These are phyloP conservation scores for Pteropus rufus DNA, from an alignment of 2,797 vertebrate genomes.

Conservation along the genomic window DNA sequence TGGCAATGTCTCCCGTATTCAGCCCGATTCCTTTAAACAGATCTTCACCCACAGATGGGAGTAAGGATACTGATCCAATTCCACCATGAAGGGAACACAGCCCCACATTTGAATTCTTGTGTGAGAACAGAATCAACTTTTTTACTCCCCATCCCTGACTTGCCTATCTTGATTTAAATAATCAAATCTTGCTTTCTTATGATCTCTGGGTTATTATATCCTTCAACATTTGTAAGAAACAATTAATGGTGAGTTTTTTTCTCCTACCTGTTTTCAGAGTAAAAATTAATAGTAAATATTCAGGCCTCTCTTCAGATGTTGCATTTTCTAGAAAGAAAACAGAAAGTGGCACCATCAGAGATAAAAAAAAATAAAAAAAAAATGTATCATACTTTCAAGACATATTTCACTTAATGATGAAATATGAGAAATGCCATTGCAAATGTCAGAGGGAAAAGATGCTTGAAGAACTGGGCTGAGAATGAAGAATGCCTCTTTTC, in stretches of 20 bases:
- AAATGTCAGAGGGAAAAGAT: not conserved
- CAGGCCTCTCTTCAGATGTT: constrained; percentile 4
- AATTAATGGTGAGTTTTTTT: not conserved
- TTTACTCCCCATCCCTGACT: not conserved
- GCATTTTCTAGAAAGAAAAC: not conserved
- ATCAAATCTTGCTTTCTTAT: not conserved
- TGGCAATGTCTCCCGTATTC: not conserved
- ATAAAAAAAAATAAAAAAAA: not conserved
- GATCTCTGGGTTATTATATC: not conserved
- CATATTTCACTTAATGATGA: not conserved
- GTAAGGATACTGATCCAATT: not conserved
- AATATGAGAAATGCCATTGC: not conserved
- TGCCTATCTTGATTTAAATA: constrained; percentile 12
- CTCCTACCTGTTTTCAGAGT: constrained; percentile 26
- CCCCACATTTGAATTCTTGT: not conserved
- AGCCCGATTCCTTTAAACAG: not conserved
- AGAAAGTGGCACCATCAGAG: not conserved
- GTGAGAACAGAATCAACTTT: not conserved
- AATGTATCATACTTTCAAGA: not conserved
- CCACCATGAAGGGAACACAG: not conserved
- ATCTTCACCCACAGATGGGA: not conserved
- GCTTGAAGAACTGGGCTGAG: not conserved
- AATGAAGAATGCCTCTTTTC: too few species aligned
- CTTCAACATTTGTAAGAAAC: constrained; percentile 49
- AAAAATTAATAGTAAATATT: constrained; percentile 52